Evolutionary conservation across 2,113 vertebrate genomes (phyloP), one percentile per base, ranked within the genome.

Genomic region (Scolopax mira): DNA sequence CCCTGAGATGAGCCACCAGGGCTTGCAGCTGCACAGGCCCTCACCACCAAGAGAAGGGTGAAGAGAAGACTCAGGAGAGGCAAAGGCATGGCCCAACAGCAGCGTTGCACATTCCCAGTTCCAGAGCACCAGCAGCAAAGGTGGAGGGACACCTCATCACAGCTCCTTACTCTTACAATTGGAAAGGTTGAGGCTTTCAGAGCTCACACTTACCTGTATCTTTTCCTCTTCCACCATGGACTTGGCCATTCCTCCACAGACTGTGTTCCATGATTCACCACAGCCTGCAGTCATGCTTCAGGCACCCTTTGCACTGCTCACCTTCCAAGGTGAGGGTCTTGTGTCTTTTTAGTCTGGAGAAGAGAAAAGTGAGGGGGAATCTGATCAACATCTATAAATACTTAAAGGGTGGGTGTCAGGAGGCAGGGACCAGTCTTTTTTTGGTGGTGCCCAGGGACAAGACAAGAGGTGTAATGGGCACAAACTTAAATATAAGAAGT

Each of bases 261-360:
- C 11, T 1, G 0, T 0, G 7, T 15, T 58, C 22, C 16, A 18
- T 0, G 0, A 19, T 24, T n/a, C 75, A 35, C 7, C 13, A 2
- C 41, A 85, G 52, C 41, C n/a, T 60, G 44, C 48, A 80, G 69
- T 44, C 3, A 1, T 64, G 62, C 48, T 67, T 49, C 2, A 4
- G 57, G 66, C 51, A 79, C 0, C 0, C 0, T 49, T 41, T 71
- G 11, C 42, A 33, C 21, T 3, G 1, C 46, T 62, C 37, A 24
- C 52, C 31, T 35, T 44, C 42, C 87, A 54, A 58, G 41, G 46
- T 48, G 44, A 46, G 44, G 44, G 44, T 18, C 44, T 46, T 48
- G 46, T 19, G 46, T 48, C 21, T 22, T 48, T 22, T 48, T 22
- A 22, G 46, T 48, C 46, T 48, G 46, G 46, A 48, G 46, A 48